Conservation (phyloP, 2,797 vertebrate species). For the Typhlichthys subterraneus region DNA sequence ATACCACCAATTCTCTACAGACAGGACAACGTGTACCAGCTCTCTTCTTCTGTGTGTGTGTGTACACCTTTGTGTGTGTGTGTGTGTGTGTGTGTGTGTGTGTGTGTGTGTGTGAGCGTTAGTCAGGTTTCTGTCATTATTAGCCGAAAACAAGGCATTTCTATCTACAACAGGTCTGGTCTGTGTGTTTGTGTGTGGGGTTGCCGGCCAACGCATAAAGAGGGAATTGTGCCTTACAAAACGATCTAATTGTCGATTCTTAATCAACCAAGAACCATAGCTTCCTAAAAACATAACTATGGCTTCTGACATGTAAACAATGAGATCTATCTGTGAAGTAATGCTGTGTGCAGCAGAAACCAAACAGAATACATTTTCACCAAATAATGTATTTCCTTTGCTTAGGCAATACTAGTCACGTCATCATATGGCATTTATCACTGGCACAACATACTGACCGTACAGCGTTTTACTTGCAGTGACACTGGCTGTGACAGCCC, state of each 20-base stretch:
- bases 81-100: constrained; percentile 34
- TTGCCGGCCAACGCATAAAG: constrained; percentile 70
- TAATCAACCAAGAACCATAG: constrained; percentile 72
- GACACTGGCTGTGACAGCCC: no score
- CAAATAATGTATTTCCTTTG: no score
- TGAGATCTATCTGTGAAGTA: constrained; percentile 32
- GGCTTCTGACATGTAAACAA: constrained; percentile 71
- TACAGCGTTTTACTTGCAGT: no score
- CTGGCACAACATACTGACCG: no score
- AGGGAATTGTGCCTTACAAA: constrained; percentile 79
- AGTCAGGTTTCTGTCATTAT: neutral
- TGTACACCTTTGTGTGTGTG: constrained; percentile 33
- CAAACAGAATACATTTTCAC: neutral
- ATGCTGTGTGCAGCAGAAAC: constrained; percentile 22
- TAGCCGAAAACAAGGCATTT: no score
- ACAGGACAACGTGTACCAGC: constrained; percentile 71
- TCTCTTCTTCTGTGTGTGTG: constrained; percentile 37
- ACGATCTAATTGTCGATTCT: constrained; percentile 77
- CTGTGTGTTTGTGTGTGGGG: constrained; percentile 29
- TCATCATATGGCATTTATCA: no score
- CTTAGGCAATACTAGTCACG: no score
- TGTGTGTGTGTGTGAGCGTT: neutral
- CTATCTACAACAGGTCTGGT: no score
- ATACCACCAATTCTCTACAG: constrained; percentile 60
- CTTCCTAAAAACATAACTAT: constrained; percentile 77